These are phyloP conservation scores for Caenorhabditis becei DNA, from an alignment of 2,888 invertebrate genomes.

Conservation along the genomic window DNA sequence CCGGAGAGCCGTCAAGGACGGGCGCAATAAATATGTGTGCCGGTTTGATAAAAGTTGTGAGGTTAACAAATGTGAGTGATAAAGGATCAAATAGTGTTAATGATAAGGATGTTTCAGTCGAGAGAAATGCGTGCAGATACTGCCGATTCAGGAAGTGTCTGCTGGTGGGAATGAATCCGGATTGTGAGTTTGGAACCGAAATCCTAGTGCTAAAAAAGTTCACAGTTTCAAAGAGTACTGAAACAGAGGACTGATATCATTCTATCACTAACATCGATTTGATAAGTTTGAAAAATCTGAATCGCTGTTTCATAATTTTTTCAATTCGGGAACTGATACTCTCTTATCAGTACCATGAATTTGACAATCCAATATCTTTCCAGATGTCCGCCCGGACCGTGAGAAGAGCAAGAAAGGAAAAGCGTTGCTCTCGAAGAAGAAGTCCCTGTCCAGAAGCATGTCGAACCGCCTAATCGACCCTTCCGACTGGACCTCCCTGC, in stretches of 20 bases:
- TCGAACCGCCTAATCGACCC: slow-evolving; percentile 54
- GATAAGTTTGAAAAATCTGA: no score
- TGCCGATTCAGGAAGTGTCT: slow-evolving; percentile 78
- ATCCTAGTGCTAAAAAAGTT: no score
- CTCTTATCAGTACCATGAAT: no score
- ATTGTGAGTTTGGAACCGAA: slow-evolving; percentile 62
- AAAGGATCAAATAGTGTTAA: background rate
- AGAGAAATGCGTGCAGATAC: slow-evolving; percentile 77
- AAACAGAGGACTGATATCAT: no score
- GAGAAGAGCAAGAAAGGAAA: slow-evolving; percentile 64
- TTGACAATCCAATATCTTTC: background rate
- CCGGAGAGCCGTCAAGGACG: slow-evolving; percentile 78
- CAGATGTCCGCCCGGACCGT: slow-evolving; percentile 78
- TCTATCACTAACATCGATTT: no score
- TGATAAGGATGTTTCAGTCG: slow-evolving; percentile 64
- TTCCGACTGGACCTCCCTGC: slow-evolving; percentile 62
- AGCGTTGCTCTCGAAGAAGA: slow-evolving; percentile 68
- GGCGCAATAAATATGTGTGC: slow-evolving; percentile 79
- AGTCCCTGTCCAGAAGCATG: slow-evolving; percentile 51
- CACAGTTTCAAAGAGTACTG: background rate
- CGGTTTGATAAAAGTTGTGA: slow-evolving; percentile 76
- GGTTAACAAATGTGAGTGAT: slow-evolving; percentile 71
- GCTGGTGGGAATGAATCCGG: slow-evolving; percentile 79
- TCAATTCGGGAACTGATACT: no score
- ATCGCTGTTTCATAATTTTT: no score